Evolutionary conservation across 2,113 vertebrate genomes (phyloP).

Genomic region (Sterna hirundo): DNA sequence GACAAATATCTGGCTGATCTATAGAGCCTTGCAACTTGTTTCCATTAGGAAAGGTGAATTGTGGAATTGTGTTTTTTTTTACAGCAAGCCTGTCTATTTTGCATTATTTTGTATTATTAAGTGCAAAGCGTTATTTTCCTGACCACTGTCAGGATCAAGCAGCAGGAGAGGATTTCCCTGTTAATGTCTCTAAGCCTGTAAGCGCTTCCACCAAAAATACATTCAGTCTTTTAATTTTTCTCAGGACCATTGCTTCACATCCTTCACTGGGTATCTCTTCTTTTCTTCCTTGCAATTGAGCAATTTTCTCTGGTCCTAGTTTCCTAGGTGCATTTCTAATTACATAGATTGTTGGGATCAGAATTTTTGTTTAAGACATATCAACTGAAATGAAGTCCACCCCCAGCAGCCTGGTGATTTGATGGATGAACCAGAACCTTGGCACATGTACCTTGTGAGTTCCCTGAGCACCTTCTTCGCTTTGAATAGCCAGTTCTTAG

Average conservation of each 20-base stretch:
- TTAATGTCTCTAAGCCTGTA: background rate
- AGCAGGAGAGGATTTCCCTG: background rate
- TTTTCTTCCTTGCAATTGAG: background rate
- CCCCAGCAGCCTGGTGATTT: background rate
- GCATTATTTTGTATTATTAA: background rate
- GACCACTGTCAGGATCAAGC: background rate
- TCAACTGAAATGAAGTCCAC: background rate
- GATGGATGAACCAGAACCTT: background rate
- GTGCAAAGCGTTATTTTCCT: background rate
- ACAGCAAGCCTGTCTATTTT: background rate
- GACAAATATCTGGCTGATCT: background rate
- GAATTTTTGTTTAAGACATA: background rate
- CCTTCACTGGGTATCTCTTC: background rate
- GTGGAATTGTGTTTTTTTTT: background rate
- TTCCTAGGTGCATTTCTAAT: background rate
- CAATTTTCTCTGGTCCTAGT: background rate
- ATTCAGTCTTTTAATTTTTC: background rate
- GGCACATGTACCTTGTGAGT: background rate
- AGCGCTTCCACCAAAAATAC: background rate
- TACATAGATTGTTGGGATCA: background rate
- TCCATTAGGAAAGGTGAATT: background rate
- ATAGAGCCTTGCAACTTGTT: background rate
- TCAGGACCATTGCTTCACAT: background rate
- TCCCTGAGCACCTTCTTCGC: background rate
- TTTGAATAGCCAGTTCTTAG: background rate